These are phyloP conservation scores for Rattus norvegicus DNA, from an alignment of 2,113 vertebrate species.

Conservation along the genomic window GRCr8 NC_086038.1:40099501-40100000, in stretches of 20 bases:
- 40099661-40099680: constrained; percentile 78
- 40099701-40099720: constrained; percentile 68
- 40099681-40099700: constrained; percentile 79
- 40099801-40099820: constrained; percentile 76
- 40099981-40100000: constrained; percentile 77
- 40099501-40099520: no score
- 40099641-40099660: constrained; percentile 65
- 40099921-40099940: constrained; percentile 68
- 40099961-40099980: constrained; percentile 73
- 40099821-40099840: neutral
- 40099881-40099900: constrained; percentile 68
- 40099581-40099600: no score
- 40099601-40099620: no score
- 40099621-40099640: constrained; percentile 79
- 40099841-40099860: constrained; percentile 67
- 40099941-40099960: constrained; percentile 64
- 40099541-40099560: no score
- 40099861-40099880: constrained; percentile 69
- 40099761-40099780: constrained; percentile 76
- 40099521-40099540: no score
- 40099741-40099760: constrained; percentile 78
- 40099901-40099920: constrained; percentile 73
- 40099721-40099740: constrained; percentile 81
- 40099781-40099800: constrained; percentile 74
- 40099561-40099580: no score